A percentile compares a stretch with the other conserved stretches of the same genome.
Evolutionary conservation across 2,113 vertebrate species (phyloP).

Genomic region (Cyanoramphus novaezelandiae): DNA sequence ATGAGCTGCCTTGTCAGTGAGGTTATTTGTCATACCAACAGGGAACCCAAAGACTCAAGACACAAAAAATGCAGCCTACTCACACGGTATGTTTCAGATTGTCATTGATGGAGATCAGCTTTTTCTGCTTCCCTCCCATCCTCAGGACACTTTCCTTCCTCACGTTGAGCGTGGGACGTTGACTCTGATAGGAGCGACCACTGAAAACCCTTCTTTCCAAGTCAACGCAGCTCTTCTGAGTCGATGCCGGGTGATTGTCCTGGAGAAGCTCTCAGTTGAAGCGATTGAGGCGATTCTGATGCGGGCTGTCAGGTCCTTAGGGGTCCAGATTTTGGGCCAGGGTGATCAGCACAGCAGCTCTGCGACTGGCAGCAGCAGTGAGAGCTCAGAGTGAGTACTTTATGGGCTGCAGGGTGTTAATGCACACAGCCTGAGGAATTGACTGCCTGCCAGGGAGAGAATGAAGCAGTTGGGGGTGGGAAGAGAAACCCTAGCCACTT

Average conservation of each 20-base stretch:
- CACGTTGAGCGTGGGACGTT: constrained; percentile 95
- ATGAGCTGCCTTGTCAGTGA: background rate
- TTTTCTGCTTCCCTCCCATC: constrained; percentile 78
- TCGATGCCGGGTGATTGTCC: constrained; percentile 92
- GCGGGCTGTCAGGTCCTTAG: constrained; percentile 83
- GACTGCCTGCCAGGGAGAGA: constrained; percentile 66
- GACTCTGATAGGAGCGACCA: constrained; percentile 95
- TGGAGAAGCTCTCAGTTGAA: constrained; percentile 89
- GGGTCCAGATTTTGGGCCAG: constrained; percentile 81
- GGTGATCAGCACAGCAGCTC: constrained; percentile 45
- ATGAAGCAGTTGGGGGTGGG: constrained; percentile 42
- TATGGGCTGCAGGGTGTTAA: constrained; percentile 73
- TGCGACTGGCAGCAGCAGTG: constrained; percentile 70
- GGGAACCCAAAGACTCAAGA: background rate
- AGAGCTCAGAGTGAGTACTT: constrained; percentile 83
- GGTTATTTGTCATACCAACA: background rate
- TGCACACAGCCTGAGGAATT: constrained; percentile 65
- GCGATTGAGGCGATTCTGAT: constrained; percentile 87
- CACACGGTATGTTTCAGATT: constrained; percentile 58
- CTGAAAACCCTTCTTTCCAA: constrained; percentile 98
- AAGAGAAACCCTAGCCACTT: constrained; percentile 48
- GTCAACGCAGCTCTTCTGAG: constrained; percentile 93
- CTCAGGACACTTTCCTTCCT: constrained; percentile 90
- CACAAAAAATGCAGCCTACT: constrained; percentile 29
- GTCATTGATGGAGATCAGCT: constrained; percentile 51